Evolutionary conservation across 2,113 vertebrate genomes (phyloP), one percentile per base, ranked within the genome.

Genomic region (Anarrhichthys ocellatus): DNA sequence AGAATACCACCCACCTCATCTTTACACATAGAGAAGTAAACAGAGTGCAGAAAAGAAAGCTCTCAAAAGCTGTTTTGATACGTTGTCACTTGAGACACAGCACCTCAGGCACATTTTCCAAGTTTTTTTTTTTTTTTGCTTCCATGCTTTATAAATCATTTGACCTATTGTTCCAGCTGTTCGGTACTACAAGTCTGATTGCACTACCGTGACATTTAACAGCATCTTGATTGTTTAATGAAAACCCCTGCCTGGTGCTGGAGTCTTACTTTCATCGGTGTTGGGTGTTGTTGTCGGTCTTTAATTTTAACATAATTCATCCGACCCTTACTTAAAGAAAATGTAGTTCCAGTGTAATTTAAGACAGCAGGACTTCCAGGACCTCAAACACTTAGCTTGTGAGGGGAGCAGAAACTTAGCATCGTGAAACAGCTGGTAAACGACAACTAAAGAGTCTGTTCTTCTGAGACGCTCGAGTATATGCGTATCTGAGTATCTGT

Each of bases 171-270:
- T 65, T 72, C n/a, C 52, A 29, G 67, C 62, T 59, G 48, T 6
- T 61, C 9, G 13, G 34, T 62, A 36, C 34, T 58, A n/a, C 62
- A 78, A 4, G 68, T 75, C 66, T 63, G 71, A 79, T 62, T 62
- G 32, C 48, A 65, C 81, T 74, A n/a, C 9, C 2, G 20, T 78
- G 83, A 69, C 74, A 85, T 91, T 88, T 81, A 54, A 24, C 65
- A 61, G 67, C 15, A 0, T 63, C 15, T 34, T 59, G 74, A 65
- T 73, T 82, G 69, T 29, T 72, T 32, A 36, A 27, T 2, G 32
- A 9, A 56, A 68, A 24, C 7, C 2, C 32, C 10, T 4, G 1
- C 18, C 20, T 56, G 40, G 52, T 54, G 42, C 42, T 24, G 11
- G 38, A 38, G 22, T 48, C 20, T 20, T 65, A 4, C 62, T 52